Percentiles rank a stretch among this genome's conserved stretches.
Evolutionary conservation across 2,113 vertebrate species (phyloP).

Genomic region (Rutilus rutilus): DNA sequence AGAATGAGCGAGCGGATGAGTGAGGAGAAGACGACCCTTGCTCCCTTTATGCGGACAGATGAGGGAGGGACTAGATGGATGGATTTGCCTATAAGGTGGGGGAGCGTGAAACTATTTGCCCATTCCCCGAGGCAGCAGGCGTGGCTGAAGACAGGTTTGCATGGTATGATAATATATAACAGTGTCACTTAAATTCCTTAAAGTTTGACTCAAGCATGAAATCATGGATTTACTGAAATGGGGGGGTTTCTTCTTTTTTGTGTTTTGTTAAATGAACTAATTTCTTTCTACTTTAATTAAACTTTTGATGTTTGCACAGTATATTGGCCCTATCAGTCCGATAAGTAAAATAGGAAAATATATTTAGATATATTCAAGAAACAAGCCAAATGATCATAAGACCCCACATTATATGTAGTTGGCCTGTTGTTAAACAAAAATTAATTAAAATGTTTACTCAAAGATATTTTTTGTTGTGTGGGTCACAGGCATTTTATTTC

Average conservation of each 20-base stretch:
- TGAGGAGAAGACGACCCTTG: neutral
- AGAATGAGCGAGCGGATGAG: constrained; percentile 26
- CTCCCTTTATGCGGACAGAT: constrained; percentile 32
- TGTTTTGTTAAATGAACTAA: neutral
- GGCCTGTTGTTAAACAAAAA: neutral
- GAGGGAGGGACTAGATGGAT: constrained; percentile 4
- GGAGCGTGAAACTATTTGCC: neutral
- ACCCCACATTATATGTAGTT: neutral
- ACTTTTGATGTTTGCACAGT: neutral
- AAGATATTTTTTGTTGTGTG: neutral
- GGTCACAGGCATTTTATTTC: neutral
- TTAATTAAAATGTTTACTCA: neutral
- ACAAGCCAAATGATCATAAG: neutral
- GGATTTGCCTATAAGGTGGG: neutral
- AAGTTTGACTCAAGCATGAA: neutral
- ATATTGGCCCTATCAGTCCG: neutral
- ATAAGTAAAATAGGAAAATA: neutral
- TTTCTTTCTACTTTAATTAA: neutral
- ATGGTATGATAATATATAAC: neutral
- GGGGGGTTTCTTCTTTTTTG: neutral
- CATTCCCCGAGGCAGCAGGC: neutral
- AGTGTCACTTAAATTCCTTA: neutral
- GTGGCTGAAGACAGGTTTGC: neutral
- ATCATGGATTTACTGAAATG: neutral
- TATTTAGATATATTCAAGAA: neutral